These are phyloP conservation scores for Torymus texanus DNA, from an alignment of 2,888 invertebrate species.

Conservation along the genomic window DNA sequence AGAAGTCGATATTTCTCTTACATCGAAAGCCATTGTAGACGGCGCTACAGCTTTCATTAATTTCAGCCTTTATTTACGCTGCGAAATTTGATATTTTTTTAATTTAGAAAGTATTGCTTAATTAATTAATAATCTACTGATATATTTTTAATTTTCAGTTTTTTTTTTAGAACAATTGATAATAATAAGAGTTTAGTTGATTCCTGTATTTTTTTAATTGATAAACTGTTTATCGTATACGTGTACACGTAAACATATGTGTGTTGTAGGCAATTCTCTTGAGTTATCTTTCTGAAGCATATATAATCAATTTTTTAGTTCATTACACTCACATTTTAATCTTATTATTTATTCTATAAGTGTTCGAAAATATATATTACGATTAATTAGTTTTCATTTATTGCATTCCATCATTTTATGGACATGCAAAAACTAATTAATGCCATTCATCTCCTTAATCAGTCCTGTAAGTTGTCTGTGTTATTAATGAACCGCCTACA, in stretches of 20 bases:
- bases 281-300: not conserved
- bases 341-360: not conserved
- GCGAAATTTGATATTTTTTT: constrained; percentile 25
- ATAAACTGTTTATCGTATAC: constrained; percentile 31
- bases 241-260: constrained; percentile 19
- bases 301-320: not conserved
- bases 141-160: not conserved
- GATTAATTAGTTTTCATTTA: too few relatives aligned
- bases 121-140: constrained; percentile 19
- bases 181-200: not conserved
- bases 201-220: not conserved
- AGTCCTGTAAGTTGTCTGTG: too few relatives aligned
- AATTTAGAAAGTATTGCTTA: constrained; percentile 21
- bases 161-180: not conserved
- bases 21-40: constrained; percentile 22
- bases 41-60: not conserved
- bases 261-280: constrained; percentile 8
- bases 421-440: too few relatives aligned
- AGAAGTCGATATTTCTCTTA: constrained; percentile 11
- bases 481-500: constrained; percentile 1
- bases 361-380: too few relatives aligned
- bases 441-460: too few relatives aligned
- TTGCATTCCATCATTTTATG: too few relatives aligned
- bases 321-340: too few relatives aligned
- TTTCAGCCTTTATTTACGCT: constrained; percentile 26